These are phyloP conservation scores for Acrossocheilus wenchowensis DNA, from an alignment of 2,797 vertebrate species.

Conservation along the genomic window DNA sequence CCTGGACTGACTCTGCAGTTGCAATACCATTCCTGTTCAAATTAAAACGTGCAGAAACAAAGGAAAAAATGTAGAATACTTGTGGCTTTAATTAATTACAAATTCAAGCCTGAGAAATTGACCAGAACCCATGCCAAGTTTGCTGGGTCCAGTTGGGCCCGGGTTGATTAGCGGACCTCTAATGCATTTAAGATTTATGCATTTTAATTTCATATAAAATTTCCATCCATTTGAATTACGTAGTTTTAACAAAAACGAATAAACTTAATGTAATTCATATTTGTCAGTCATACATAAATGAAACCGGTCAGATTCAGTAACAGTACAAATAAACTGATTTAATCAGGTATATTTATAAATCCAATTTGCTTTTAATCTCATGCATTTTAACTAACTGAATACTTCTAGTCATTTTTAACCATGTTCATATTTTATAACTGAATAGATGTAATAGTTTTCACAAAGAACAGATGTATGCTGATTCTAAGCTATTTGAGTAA, in stretches of 20 bases:
- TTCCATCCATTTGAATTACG: too few relatives aligned
- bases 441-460: not conserved
- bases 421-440: not conserved
- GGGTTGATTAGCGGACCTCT: not conserved
- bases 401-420: not conserved
- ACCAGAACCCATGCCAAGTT: not conserved
- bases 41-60: not conserved
- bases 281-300: not conserved
- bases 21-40: not conserved
- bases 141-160: not conserved
- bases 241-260: not conserved
- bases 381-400: not conserved
- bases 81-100: not conserved
- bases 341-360: not conserved
- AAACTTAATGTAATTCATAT: not conserved
- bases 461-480: too few relatives aligned
- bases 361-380: not conserved
- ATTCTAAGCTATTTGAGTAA: too few relatives aligned
- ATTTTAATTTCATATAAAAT: not conserved
- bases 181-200: not conserved
- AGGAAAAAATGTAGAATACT: not conserved
- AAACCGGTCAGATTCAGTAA: not conserved
- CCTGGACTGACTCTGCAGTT: not conserved
- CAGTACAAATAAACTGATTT: too few relatives aligned
- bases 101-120: not conserved